A percentile compares a stretch with the other conserved stretches of the same genome.
Evolutionary conservation across 2,888 invertebrate genomes (phyloP).

Genomic region (Boloria selene): DNA sequence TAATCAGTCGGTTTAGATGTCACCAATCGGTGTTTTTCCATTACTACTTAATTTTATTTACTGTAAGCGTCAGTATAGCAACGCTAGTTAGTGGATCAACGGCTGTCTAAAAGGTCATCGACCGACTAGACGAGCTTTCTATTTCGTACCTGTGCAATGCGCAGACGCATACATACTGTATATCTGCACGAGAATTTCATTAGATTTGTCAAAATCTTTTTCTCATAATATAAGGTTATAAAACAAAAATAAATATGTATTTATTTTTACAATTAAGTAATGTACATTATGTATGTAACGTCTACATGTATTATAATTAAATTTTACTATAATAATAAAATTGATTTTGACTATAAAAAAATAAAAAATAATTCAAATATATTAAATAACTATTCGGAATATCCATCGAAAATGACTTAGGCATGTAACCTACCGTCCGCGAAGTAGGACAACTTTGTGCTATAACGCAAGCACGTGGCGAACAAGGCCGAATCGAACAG

Average conservation of each 20-base stretch:
- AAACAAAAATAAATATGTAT: background rate
- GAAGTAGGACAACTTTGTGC: slow-evolving; percentile 29
- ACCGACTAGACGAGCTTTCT: slow-evolving; percentile 61
- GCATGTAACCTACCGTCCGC: slow-evolving; percentile 25
- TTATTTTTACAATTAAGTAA: background rate
- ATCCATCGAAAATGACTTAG: background rate
- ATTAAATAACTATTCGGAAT: too few relatives aligned
- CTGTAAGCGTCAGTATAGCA: background rate
- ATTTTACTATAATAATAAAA: too few relatives aligned
- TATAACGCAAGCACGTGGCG: slow-evolving; percentile 55
- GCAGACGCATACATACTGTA: slow-evolving; percentile 16
- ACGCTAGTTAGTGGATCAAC: slow-evolving; percentile 20
- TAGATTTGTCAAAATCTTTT: background rate
- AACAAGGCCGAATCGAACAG: slow-evolving; percentile 56
- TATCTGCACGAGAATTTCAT: background rate
- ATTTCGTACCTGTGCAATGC: slow-evolving; percentile 54
- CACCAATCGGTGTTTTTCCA: slow-evolving; percentile 1
- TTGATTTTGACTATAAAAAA: too few relatives aligned
- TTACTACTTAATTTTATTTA: too few relatives aligned
- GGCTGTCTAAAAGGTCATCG: slow-evolving; percentile 49
- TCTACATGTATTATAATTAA: too few relatives aligned
- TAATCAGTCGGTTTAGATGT: background rate
- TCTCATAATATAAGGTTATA: background rate
- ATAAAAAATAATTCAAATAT: too few relatives aligned
- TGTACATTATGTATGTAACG: too few relatives aligned